Percentiles rank a stretch among this genome's conserved stretches.
Evolutionary conservation across 2,113 vertebrate genomes (phyloP).

Genomic region (Myiozetetes cayanensis): DNA sequence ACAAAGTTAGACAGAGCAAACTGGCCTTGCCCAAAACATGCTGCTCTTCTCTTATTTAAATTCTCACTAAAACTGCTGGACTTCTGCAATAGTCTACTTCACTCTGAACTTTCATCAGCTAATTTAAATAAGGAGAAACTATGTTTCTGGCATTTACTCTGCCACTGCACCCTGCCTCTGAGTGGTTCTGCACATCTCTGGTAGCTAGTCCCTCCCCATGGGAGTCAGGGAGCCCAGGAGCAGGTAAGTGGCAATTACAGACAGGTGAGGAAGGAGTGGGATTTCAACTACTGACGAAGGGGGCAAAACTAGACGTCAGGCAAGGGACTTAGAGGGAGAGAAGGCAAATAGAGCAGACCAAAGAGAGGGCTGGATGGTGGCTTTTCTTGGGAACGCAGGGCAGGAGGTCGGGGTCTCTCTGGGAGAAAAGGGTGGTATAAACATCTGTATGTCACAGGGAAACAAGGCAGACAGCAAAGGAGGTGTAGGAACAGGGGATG

Average conservation of each 20-base stretch:
- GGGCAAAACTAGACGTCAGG: not conserved
- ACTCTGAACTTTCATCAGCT: not conserved
- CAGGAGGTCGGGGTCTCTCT: not conserved
- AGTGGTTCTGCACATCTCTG: rapidly evolving
- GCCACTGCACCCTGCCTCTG: not conserved
- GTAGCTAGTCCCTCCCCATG: not conserved
- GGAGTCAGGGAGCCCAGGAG: not conserved
- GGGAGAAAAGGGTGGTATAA: not conserved
- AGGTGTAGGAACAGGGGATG: not conserved
- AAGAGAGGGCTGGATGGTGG: not conserved
- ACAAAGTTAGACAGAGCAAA: not conserved
- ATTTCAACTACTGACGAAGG: not conserved
- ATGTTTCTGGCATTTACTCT: not conserved
- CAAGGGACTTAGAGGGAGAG: not conserved
- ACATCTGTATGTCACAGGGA: not conserved
- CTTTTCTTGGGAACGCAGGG: not conserved
- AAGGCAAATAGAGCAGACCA: not conserved
- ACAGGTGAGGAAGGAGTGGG: not conserved
- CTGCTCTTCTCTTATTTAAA: not conserved
- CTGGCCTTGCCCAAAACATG: not conserved
- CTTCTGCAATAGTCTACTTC: not conserved
- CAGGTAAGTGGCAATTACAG: not conserved
- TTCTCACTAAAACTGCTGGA: not conserved
- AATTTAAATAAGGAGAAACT: not conserved
- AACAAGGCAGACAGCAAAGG: not conserved